Conservation (phyloP, 2,888 invertebrate genomes). For the Epirrhoe tristata region DNA sequence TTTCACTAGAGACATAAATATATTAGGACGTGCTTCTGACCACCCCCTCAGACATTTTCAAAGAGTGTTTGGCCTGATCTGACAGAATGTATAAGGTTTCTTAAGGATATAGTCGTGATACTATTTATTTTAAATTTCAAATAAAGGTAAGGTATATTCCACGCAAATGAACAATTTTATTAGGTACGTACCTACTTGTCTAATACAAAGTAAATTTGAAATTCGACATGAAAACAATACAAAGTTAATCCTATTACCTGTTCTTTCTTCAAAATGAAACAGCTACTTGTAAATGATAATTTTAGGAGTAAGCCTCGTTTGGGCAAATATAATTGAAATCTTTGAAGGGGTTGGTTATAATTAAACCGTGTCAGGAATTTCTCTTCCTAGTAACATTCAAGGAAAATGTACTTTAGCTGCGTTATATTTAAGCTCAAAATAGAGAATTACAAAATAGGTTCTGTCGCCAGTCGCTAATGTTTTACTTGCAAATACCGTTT, state of each 20-base stretch:
- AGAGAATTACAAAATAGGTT: background rate
- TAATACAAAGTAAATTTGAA: background rate
- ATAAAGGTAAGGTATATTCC: no score
- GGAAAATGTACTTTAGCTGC: background rate
- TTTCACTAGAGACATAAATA: no score
- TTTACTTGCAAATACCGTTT: no score
- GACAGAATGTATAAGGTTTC: no score
- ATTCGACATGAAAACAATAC: background rate
- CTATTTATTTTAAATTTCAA: no score
- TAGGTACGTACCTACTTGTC: no score
- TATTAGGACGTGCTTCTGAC: no score
- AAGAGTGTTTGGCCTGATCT: no score
- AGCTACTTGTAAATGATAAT: conserved; percentile 44
- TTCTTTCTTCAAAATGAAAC: conserved; percentile 10
- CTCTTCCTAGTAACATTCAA: background rate
- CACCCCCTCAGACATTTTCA: no score
- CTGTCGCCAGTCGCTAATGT: no score
- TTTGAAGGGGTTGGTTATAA: conserved; percentile 62
- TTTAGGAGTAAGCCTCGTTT: conserved; percentile 52
- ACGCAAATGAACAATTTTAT: no score
- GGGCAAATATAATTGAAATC: conserved; percentile 72
- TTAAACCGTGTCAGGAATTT: conserved; percentile 50
- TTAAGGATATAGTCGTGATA: no score
- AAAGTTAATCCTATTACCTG: conserved; percentile 1
- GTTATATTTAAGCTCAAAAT: background rate